Evolutionary conservation across 1,140 invertebrate species (phyloP).

Genomic region (Musca vetustissima): DNA sequence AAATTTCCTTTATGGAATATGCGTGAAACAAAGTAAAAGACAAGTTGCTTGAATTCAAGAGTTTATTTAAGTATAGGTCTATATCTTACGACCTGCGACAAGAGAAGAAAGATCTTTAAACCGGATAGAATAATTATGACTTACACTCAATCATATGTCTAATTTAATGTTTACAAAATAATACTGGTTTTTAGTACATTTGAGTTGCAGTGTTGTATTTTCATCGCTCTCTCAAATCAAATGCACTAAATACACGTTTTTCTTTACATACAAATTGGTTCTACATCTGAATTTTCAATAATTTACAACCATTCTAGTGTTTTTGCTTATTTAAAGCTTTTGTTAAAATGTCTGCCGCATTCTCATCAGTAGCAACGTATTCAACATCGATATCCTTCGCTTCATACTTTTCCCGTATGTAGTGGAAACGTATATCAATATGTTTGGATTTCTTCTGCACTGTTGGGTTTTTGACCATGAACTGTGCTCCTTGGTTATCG

Average conservation of each 20-base stretch:
- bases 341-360: conserved; percentile 22
- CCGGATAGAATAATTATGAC: no score
- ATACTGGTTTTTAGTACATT: no score
- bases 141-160: no score
- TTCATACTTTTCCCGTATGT: conserved; percentile 8
- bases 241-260: neutral
- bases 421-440: conserved; percentile 24
- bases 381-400: conserved; percentile 5
- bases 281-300: conserved; percentile 13
- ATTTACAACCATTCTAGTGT: neutral
- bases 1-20: no score
- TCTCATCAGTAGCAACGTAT: conserved; percentile 19
- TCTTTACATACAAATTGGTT: neutral
- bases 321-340: conserved; percentile 17
- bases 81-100: no score
- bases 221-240: neutral
- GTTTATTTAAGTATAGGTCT: no score
- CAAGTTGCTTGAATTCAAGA: no score
- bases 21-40: no score
- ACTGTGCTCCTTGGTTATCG: conserved; percentile 19
- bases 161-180: no score
- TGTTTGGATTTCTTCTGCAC: conserved; percentile 23
- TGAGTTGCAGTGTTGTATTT: no score
- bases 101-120: no score
- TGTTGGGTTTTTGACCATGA: conserved; percentile 17